Evolutionary conservation across 1,140 invertebrate species (phyloP).

Genomic region (Drosophila tani): DNA sequence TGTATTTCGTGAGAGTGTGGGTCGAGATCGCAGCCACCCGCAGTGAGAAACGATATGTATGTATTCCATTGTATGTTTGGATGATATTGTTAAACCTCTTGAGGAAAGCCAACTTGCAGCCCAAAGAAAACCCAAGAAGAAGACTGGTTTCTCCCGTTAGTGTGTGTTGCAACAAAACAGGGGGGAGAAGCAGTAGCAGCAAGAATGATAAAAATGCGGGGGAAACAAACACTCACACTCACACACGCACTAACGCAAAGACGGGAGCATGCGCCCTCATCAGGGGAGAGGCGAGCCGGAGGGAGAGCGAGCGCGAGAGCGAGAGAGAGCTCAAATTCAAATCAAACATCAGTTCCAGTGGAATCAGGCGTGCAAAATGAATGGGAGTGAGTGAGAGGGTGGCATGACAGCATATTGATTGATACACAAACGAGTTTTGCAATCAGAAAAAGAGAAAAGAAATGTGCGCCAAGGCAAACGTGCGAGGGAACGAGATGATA

Average conservation of each 20-base stretch:
- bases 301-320: conserved; percentile 32
- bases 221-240: conserved; percentile 26
- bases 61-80: conserved; percentile 1
- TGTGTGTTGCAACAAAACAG: conserved; percentile 12
- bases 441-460: conserved; percentile 24
- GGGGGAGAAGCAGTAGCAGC: not conserved
- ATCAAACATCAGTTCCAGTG: conserved; percentile 44
- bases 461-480: conserved; percentile 15
- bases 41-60: conserved; percentile 23
- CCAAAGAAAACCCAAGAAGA: conserved; percentile 12
- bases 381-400: conserved; percentile 28
- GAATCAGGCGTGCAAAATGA: conserved; percentile 65
- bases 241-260: conserved; percentile 31
- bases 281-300: not conserved
- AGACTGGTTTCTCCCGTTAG: conserved; percentile 36
- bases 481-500: conserved; percentile 26
- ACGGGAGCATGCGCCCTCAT: conserved; percentile 21
- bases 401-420: conserved; percentile 75
- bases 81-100: conserved; percentile 24
- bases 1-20: conserved; percentile 5
- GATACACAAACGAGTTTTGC: conserved; percentile 76
- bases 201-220: conserved; percentile 62
- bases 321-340: conserved; percentile 37
- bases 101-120: conserved; percentile 23
- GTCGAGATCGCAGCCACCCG: conserved; percentile 29